Conservation (phyloP, 1,140 invertebrate genomes). For the Mya arenaria region DNA sequence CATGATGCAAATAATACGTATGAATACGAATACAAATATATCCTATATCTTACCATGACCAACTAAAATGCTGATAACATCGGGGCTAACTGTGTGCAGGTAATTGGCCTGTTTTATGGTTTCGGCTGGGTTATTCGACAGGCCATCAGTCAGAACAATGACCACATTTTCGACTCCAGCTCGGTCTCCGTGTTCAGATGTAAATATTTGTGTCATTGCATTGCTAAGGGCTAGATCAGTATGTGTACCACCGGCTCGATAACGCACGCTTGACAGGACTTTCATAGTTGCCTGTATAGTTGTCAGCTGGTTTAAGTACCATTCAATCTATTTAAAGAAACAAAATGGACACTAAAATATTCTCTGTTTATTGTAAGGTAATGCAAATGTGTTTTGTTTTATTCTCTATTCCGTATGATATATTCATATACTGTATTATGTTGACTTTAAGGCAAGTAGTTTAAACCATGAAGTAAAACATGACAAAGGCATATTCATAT, state of each 20-base stretch:
- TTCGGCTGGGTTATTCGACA: background rate
- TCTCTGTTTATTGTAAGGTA: too few species aligned
- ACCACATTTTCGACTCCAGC: background rate
- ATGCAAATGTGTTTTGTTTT: too few species aligned
- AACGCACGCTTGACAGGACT: background rate
- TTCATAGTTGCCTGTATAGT: background rate
- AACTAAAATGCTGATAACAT: background rate
- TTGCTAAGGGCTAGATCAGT: background rate
- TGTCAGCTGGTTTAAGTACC: background rate
- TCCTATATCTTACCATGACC: background rate
- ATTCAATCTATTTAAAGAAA: too few species aligned
- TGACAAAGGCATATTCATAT: too few species aligned
- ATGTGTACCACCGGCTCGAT: background rate
- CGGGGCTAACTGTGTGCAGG: background rate
- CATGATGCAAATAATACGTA: too few species aligned
- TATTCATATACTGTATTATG: too few species aligned
- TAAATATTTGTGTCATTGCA: background rate
- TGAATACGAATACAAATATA: background rate
- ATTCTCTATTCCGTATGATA: too few species aligned
- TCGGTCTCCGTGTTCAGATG: background rate
- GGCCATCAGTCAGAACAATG: conserved; percentile 20
- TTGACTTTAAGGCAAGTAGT: too few species aligned
- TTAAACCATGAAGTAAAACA: too few species aligned
- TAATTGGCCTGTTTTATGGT: background rate
- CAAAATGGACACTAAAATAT: too few species aligned